Base-by-base conservation (phyloP, 37 sponge, comb jelly and placozoan genomes). In the Crambe crambe region DNA sequence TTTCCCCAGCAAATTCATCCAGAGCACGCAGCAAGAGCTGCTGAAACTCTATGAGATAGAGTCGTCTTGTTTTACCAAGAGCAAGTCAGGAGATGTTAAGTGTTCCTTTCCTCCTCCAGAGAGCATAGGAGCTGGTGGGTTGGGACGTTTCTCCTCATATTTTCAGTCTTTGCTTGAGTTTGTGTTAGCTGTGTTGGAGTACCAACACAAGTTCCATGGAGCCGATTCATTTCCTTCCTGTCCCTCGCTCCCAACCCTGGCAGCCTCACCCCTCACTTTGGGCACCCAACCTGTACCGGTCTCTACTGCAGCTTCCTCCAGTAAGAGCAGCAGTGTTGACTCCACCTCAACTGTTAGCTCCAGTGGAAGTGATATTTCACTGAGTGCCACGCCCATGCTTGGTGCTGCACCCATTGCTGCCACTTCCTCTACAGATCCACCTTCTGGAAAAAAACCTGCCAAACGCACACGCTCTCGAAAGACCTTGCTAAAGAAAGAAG, bases 131-230 rank as follows among this genome's bases (percentile, higher is more conserved):
- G 42, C 60, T 5, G 86, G 86, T 23, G 89, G 89, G 1, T 29
- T 31, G 6, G 95, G 95, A 23, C 78, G 64, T 51, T 96, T 96
- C 81, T 87, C 89, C 66, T 87, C 91, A 1, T 96, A 96, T 76
- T 76, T 89, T 2, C 96, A 96, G 56, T 51, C 90, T 4, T 63
- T 92, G 37, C 39, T 90, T 0, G 94, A 96, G 70, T 56, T 90
- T 21, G 61, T 80, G 62, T 60, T 86, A 1, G 85, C 94, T 27
- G 37, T 77, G 0, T 23, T 57, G 25, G 39, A 78, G 30, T 82
- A 83, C 58, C 58, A 61, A 58, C 61, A 77, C 6, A 61, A 37
- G 36, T 85, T 76, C 29, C 82, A 76, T 65, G 75, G 66, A 5
- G 10, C 10, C 5, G 35, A 65, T 31, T 22, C 32, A 1, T 41